Evolutionary conservation across 2,113 vertebrate genomes (phyloP).

Genomic region (Rana temporaria): DNA sequence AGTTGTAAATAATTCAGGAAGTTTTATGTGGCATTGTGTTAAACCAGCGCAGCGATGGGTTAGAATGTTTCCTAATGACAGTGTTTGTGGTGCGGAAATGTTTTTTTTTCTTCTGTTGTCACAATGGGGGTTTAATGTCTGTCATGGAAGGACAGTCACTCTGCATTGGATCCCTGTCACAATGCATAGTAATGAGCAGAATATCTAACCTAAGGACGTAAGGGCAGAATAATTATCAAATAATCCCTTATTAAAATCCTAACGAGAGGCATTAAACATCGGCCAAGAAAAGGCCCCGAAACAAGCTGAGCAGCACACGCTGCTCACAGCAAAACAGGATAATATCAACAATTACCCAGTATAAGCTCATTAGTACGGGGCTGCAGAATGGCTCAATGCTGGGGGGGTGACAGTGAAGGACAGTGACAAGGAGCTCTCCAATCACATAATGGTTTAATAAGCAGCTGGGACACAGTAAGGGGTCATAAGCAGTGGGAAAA

Average conservation of each 20-base stretch:
- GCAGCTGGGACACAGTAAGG: conserved; percentile 53
- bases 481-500: conserved; percentile 49
- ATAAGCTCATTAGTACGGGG: conserved; percentile 53
- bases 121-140: conserved; percentile 58
- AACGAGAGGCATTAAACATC: conserved; percentile 66
- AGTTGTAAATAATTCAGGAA: conserved; percentile 9
- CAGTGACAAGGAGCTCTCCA: conserved; percentile 58
- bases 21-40: background rate
- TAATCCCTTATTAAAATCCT: conserved; percentile 71
- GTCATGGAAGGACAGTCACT: conserved; percentile 59
- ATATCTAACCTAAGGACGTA: conserved; percentile 69
- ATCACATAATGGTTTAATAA: conserved; percentile 47
- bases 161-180: conserved; percentile 59
- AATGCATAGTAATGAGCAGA: conserved; percentile 73
- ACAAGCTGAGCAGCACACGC: background rate
- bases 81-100: conserved; percentile 13
- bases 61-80: conserved; percentile 4
- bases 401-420: conserved; percentile 35
- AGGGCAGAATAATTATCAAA: conserved; percentile 74
- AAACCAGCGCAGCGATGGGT: background rate
- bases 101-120: conserved; percentile 17
- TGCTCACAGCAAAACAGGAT: conserved; percentile 48
- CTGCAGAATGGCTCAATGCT: background rate
- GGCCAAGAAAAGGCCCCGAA: conserved; percentile 1
- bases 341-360: conserved; percentile 19